Evolutionary conservation across 2,888 invertebrate genomes (phyloP).

Genomic region (Yponomeuta cagnagella): DNA sequence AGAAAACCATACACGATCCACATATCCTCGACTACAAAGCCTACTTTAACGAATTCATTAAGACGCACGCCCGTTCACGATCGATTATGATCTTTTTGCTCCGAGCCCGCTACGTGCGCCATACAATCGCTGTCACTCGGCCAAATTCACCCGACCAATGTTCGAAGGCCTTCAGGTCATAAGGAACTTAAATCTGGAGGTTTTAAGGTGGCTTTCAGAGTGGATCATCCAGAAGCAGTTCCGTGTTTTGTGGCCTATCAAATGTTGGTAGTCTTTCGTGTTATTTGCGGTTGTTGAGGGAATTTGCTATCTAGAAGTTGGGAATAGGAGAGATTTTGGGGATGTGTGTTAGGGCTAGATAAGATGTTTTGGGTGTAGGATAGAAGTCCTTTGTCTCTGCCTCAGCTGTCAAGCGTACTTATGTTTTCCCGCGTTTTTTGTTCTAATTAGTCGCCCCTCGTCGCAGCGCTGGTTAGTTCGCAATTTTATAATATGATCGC

Average conservation of each 20-base stretch:
- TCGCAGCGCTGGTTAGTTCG: slow-evolving; percentile 30
- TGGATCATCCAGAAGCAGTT: neutral
- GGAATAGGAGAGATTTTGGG: slow-evolving; percentile 52
- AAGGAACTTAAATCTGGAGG: neutral
- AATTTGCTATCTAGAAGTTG: neutral
- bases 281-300: neutral
- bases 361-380: neutral
- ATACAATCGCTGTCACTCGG: slow-evolving; percentile 74
- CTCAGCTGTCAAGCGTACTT: slow-evolving; percentile 72
- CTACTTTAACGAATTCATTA: slow-evolving; percentile 69
- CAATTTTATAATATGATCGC: slow-evolving; percentile 17
- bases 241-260: slow-evolving; percentile 3
- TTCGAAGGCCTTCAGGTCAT: neutral
- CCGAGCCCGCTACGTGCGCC: slow-evolving; percentile 57
- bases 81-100: slow-evolving; percentile 71
- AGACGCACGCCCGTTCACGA: slow-evolving; percentile 73
- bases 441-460: slow-evolving; percentile 71
- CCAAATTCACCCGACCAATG: slow-evolving; percentile 31
- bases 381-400: slow-evolving; percentile 65
- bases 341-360: slow-evolving; percentile 28
- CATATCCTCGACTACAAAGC: neutral
- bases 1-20: neutral
- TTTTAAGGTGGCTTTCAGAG: neutral
- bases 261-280: neutral
- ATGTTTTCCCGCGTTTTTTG: slow-evolving; percentile 74